Percentiles rank a stretch among this genome's conserved stretches.
Conservation (phyloP, 2,888 invertebrate genomes). For the Tenthredo mesomela region DNA sequence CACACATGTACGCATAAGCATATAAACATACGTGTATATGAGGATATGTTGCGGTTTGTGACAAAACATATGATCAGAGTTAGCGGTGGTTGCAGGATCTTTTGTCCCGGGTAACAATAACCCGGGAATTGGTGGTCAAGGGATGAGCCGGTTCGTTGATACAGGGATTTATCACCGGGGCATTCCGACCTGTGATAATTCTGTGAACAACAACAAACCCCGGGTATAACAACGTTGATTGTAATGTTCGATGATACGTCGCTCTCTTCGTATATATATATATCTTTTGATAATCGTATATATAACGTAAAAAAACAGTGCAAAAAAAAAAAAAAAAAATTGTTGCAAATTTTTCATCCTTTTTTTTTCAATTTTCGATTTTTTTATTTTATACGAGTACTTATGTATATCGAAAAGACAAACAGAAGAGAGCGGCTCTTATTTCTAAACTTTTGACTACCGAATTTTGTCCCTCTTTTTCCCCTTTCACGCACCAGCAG, state of each 20-base stretch:
- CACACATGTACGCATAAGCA: too few species aligned
- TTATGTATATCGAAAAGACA: background rate
- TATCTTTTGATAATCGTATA: background rate
- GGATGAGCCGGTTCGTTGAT: slow-evolving; percentile 65
- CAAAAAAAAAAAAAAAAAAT: too few species aligned
- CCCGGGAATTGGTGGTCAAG: slow-evolving; percentile 70
- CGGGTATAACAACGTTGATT: slow-evolving; percentile 37
- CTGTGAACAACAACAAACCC: slow-evolving; percentile 59
- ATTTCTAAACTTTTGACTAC: background rate
- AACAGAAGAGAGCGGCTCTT: background rate
- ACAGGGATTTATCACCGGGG: slow-evolving; percentile 74
- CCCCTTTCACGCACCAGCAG: background rate
- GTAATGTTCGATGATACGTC: slow-evolving; percentile 15
- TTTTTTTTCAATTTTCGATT: too few species aligned
- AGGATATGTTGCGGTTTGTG: slow-evolving; percentile 32
- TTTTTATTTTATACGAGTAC: background rate
- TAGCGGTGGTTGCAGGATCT: slow-evolving; percentile 72
- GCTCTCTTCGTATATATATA: background rate
- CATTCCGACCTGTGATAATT: slow-evolving; percentile 75
- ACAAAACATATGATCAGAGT: slow-evolving; percentile 65
- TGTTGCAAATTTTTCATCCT: too few species aligned
- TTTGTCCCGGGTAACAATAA: slow-evolving; percentile 75
- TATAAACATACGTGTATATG: too few species aligned
- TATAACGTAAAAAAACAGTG: too few species aligned
- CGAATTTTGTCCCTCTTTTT: background rate